Base-by-base conservation (phyloP, 2,888 invertebrate genomes). In the Thysanoteuthis rhombus region DNA sequence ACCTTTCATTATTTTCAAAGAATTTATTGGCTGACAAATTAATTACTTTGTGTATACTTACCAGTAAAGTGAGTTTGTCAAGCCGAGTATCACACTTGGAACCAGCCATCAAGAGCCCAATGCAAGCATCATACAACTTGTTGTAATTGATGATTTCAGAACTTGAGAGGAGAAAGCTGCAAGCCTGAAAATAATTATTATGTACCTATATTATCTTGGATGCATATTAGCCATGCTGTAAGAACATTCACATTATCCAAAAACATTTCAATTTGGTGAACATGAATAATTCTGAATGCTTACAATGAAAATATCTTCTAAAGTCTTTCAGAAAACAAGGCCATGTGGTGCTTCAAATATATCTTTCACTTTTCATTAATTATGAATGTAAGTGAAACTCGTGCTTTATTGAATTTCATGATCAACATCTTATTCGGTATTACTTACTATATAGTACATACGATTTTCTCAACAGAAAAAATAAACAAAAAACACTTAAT, bases 81-180 rank as follows among this genome's bases (percentile, higher is more conserved):
- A 95, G 95, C 94, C 94, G 95, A 94, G 96, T 95, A 95, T 97
- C 97, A 93, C 96, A 97, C 94, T 98, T 98, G 95, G 98, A 98
- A 4, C 98, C 98, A 0, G 99, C 98, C 96, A 98, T 98, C 92
- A 99, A 97, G 95, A 99, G 98, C 95, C 98, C 98, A 45, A 99
- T 98, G 10, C 99, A 97, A 0, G 99, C 98, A 96, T 99, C 98
- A 94, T 99, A 98, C 19, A 99, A 97, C 91, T 98, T 97, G 0
- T 98, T 98, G 97, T 99, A 99, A 96, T 98, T 98, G 93, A 99
- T 97, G 97, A 98, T 98, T 96, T 99, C 99, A 0, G 98, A 98
- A 2, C 99, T 99, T 93, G 99, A 99, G 94, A 99, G 97, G 94
- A 99, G 98, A 96, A 99, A 99, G 97, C 99, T 99, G 97, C 99